Conservation (phyloP, 2,797 vertebrate species). For the Limnodromus scolopaceus region DNA sequence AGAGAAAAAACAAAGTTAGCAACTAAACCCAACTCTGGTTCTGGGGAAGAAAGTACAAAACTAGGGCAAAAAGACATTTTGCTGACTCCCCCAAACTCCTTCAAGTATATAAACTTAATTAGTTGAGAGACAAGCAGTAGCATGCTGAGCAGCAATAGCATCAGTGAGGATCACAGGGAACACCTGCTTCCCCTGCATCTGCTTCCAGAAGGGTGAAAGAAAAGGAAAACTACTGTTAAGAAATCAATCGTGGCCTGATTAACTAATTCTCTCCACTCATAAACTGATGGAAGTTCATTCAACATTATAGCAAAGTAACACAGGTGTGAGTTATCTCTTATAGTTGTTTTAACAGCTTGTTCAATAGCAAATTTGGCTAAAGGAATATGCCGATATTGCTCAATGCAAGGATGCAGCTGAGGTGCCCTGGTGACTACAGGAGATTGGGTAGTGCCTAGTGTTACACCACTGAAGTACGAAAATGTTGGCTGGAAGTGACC, state of each 20-base stretch:
- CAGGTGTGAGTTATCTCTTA: background rate
- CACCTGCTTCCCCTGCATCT: background rate
- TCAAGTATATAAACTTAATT: background rate
- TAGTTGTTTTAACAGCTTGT: background rate
- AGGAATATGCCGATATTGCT: accelerated
- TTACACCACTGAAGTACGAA: background rate
- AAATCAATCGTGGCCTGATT: background rate
- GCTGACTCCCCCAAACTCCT: background rate
- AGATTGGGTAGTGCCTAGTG: background rate
- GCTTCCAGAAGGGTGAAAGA: background rate
- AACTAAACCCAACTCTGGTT: background rate
- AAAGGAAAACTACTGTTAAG: background rate
- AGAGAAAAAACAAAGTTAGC: background rate
- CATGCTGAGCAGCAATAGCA: background rate
- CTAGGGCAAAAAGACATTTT: background rate
- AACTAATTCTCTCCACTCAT: background rate
- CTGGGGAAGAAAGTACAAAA: background rate
- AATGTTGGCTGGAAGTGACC: background rate
- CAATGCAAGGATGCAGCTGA: background rate
- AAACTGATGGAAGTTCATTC: background rate
- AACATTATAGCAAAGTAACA: background rate
- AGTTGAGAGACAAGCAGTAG: background rate
- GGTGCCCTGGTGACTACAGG: background rate
- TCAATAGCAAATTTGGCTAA: background rate
- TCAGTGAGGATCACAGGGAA: background rate